phyloP scores from a whole-genome alignment of 2,797 vertebrate genomes.

The Oreochromis mossambicus region DNA sequence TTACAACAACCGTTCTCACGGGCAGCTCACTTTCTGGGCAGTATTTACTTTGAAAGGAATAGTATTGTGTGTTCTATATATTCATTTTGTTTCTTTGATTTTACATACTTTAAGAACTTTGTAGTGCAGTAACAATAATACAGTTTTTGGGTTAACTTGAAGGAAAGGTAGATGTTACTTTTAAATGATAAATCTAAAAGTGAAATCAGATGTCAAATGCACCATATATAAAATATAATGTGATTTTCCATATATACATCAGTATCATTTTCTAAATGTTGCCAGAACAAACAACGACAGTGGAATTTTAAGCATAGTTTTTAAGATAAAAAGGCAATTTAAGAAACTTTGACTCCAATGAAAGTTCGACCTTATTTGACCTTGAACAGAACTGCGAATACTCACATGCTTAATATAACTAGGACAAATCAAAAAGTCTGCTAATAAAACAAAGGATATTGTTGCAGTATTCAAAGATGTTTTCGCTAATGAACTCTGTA shows the following conservation, averaged over 20 bases:
- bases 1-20: background rate
- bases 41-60: background rate
- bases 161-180: background rate
- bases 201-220: background rate
- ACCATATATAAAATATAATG: background rate
- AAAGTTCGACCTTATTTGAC: background rate
- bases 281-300: accelerated
- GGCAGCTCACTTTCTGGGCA: background rate
- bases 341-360: background rate
- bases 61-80: background rate
- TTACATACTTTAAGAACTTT: background rate
- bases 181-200: background rate
- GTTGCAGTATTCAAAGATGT: background rate
- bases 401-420: background rate
- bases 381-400: background rate
- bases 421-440: background rate
- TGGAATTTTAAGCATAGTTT: background rate
- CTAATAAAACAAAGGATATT: background rate
- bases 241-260: accelerated
- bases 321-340: background rate
- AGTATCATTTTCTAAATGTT: background rate
- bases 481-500: background rate
- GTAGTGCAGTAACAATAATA: background rate
- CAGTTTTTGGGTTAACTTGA: background rate
- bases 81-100: background rate